Evolutionary conservation across 1,140 invertebrate species (phyloP), one percentile per base, ranked within the genome.

Genomic region (Campoletis sonorensis): DNA sequence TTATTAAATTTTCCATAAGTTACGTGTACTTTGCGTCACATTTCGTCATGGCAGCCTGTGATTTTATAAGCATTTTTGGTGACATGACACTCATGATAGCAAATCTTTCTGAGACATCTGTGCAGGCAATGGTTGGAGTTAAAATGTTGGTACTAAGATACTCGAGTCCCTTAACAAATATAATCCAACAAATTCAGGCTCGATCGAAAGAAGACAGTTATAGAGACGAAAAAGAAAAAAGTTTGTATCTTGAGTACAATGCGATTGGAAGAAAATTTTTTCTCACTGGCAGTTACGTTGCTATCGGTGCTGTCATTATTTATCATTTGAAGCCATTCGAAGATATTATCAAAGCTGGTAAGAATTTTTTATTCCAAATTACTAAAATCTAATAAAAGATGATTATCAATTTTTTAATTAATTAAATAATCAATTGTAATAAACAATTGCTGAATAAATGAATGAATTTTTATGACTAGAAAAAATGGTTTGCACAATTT

Each of bases 271-370:
- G 40, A 79, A 16, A 58, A 40, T 79, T 79, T 79, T 79, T 79
- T 51, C 33, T 33, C 5, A 15, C 27, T 30, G 72, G 72, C 7
- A 54, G 49, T 58, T 75, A 75, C 11, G 4, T 75, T 49, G 45
- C 45, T 4, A 54, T 75, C n/a, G 21, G 18, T n/a, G 27, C 49
- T 30, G 21, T 26, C 21, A 26, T 75, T 8, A 16, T 70, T 3
- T 33, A 80, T n/a, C 83, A 84, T n/a, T 54, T 84, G 16, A 83
- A 75, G 49, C 83, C 83, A 16, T 72, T 84, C 7, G 67, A 83
- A 23, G 33, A 30, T 61, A 49, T 84, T 23, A 26, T 75, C 26
- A 75, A 26, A 16, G 49, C 72, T 30, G 72, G 72, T 75, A n/a
- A 75, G 72, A 64, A 11, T 26, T 33, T 70, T 70, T 33, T 16